Percentiles rank a stretch among this genome's conserved stretches.
These are phyloP conservation scores for Drosophila peninsularis DNA, from an alignment of 2,888 invertebrate genomes.

Conservation along the genomic window DNA sequence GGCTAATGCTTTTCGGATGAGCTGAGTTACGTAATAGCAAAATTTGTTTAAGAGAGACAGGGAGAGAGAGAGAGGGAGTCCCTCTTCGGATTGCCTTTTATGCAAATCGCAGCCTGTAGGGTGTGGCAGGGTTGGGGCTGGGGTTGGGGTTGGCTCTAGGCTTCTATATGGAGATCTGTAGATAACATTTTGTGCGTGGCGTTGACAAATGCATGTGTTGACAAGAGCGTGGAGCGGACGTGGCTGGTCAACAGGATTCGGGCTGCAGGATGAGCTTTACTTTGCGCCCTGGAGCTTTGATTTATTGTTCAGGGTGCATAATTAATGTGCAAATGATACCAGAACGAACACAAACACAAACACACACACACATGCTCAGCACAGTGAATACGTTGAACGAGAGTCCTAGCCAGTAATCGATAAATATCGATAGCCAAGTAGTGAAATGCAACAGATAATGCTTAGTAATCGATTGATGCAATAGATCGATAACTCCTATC, in stretches of 20 bases:
- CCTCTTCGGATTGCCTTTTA: slow-evolving; percentile 49
- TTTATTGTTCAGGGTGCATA: slow-evolving; percentile 74
- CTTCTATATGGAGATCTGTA: slow-evolving; percentile 33
- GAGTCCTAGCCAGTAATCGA: neutral
- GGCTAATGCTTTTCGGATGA: slow-evolving; percentile 63
- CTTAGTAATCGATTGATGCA: neutral
- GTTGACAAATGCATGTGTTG: slow-evolving; percentile 79
- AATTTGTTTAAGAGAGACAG: slow-evolving; percentile 21
- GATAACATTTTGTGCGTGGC: slow-evolving; percentile 58
- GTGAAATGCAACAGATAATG: too few species aligned
- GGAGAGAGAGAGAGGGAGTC: neutral
- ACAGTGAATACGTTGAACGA: too few species aligned
- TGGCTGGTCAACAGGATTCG: slow-evolving; percentile 31
- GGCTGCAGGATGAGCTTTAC: slow-evolving; percentile 24
- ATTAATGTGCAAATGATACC: slow-evolving; percentile 76
- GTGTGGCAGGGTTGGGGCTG: too few species aligned
- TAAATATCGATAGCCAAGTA: neutral
- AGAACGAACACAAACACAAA: slow-evolving; percentile 17
- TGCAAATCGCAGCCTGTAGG: slow-evolving; percentile 62
- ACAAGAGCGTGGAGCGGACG: slow-evolving; percentile 39
- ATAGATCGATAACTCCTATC: neutral
- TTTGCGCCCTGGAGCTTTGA: slow-evolving; percentile 58
- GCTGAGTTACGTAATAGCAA: slow-evolving; percentile 41
- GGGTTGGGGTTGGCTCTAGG: neutral
- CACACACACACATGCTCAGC: slow-evolving; percentile 1